These are phyloP conservation scores for Aphis gossypii DNA, from an alignment of 1,140 invertebrate species.

Conservation along the genomic window DNA sequence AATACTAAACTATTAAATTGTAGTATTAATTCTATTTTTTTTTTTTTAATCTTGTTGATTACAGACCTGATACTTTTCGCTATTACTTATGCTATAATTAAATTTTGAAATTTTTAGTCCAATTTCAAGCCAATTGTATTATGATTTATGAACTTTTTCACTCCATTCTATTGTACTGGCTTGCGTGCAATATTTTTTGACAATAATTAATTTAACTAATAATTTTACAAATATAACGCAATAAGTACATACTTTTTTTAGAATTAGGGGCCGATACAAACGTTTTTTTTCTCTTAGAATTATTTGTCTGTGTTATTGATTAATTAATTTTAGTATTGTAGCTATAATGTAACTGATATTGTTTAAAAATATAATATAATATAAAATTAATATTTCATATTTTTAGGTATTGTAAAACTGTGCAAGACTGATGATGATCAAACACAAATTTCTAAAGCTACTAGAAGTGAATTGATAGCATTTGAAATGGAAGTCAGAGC, in stretches of 20 bases:
- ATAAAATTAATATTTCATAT: slow-evolving; percentile 27
- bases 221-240: background rate
- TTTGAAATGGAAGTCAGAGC: slow-evolving; percentile 97
- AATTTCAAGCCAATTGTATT: background rate
- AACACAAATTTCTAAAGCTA: slow-evolving; percentile 80
- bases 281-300: accelerated
- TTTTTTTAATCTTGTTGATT: too few species aligned
- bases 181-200: background rate
- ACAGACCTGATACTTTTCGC: background rate
- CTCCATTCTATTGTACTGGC: background rate
- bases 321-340: background rate
- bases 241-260: background rate
- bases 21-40: too few species aligned
- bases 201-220: background rate
- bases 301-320: background rate
- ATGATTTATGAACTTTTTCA: background rate
- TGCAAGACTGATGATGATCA: slow-evolving; percentile 92
- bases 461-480: slow-evolving; percentile 92
- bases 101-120: background rate
- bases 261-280: background rate
- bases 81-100: background rate
- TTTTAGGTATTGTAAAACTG: slow-evolving; percentile 90
- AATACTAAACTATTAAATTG: too few species aligned
- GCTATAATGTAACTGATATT: background rate
- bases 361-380: background rate